Evolutionary conservation across 2,888 invertebrate genomes (phyloP).

Genomic region (Salpingus planirostris): DNA sequence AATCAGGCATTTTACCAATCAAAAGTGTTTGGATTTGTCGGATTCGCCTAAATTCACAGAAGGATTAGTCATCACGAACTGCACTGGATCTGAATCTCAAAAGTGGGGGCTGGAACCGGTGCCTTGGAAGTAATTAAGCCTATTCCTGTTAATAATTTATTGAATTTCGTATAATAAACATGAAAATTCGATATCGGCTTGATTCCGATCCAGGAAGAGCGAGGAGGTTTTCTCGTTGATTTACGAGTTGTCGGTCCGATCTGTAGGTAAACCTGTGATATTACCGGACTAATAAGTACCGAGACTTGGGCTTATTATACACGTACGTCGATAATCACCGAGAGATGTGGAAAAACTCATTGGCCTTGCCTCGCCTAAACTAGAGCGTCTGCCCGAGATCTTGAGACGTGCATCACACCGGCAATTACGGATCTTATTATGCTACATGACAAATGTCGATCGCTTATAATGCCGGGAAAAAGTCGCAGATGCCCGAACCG

Average conservation of each 20-base stretch:
- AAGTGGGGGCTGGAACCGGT: slow-evolving; percentile 61
- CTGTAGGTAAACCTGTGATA: slow-evolving; percentile 15
- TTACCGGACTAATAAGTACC: slow-evolving; percentile 3
- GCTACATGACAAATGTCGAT: slow-evolving; percentile 14
- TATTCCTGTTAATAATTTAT: too few relatives aligned
- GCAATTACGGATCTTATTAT: slow-evolving; percentile 13
- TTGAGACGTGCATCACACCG: slow-evolving; percentile 14
- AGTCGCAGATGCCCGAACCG: too few relatives aligned
- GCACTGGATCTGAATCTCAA: slow-evolving; percentile 50
- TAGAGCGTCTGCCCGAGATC: slow-evolving; percentile 17
- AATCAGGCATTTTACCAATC: slow-evolving; percentile 47
- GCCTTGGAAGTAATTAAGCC: slow-evolving; percentile 54
- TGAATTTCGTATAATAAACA: too few relatives aligned
- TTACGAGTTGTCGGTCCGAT: too few relatives aligned
- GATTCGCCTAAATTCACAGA: slow-evolving; percentile 40
- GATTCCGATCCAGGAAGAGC: background rate
- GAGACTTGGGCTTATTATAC: too few relatives aligned
- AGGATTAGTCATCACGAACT: slow-evolving; percentile 51
- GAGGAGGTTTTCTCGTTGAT: background rate
- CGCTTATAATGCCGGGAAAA: slow-evolving; percentile 1
- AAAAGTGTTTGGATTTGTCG: slow-evolving; percentile 50
- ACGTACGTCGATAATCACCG: too few relatives aligned
- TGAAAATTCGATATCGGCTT: too few relatives aligned
- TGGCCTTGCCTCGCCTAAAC: slow-evolving; percentile 19
- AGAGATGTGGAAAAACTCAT: slow-evolving; percentile 13